Percentiles rank a stretch among this genome's conserved stretches.
Evolutionary conservation across 2,797 vertebrate species (phyloP).

Genomic region (Phrynocephalus guinanensis): DNA sequence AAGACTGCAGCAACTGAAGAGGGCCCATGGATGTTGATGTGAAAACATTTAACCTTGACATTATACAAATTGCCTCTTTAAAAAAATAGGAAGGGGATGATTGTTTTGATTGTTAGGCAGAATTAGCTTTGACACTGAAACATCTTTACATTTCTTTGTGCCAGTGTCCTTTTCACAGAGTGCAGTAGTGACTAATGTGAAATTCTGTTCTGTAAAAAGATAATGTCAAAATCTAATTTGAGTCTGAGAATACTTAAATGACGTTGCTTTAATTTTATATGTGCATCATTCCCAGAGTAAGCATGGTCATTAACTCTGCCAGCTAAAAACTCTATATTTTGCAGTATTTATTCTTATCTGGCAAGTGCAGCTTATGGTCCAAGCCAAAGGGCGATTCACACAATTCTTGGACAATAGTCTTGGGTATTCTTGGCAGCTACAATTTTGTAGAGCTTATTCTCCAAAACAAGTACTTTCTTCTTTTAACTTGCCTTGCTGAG

Average conservation of each 20-base stretch:
- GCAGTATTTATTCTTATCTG: background rate
- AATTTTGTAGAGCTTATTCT: background rate
- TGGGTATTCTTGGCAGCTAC: background rate
- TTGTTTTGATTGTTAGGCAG: slow-evolving; percentile 42
- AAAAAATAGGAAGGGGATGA: slow-evolving; percentile 39
- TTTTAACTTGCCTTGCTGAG: background rate
- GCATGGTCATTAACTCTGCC: background rate
- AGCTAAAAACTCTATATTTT: background rate
- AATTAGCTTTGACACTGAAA: slow-evolving; percentile 48
- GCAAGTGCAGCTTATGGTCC: no score
- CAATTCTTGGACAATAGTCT: no score
- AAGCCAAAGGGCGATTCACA: no score
- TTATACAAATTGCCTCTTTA: slow-evolving; percentile 47
- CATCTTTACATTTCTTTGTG: slow-evolving; percentile 14
- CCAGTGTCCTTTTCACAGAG: background rate
- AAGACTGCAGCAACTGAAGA: slow-evolving; percentile 7
- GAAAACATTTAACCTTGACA: slow-evolving; percentile 48
- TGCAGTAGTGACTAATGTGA: background rate
- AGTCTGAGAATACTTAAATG: background rate
- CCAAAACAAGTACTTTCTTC: background rate
- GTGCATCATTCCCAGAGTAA: background rate
- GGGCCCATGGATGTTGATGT: slow-evolving; percentile 28
- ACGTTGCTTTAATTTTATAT: background rate
- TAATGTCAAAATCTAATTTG: background rate
- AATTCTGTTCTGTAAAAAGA: background rate